A percentile compares a stretch with the other conserved stretches of the same genome.
Evolutionary conservation across 37 sponge, comb jelly and placozoan genomes (phyloP).

Genomic region (Spongilla lacustris): DNA sequence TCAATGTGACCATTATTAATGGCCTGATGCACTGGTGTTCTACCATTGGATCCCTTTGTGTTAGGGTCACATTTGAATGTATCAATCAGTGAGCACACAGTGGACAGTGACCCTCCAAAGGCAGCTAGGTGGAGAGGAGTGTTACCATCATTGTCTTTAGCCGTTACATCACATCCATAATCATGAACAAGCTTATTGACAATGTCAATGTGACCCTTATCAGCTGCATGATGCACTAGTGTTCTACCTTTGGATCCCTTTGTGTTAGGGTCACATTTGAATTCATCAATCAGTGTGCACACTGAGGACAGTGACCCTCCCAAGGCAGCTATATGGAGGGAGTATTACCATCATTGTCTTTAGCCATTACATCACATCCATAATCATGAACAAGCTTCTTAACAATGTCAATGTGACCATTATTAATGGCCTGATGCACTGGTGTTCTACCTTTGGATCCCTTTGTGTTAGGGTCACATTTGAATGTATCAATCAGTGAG

Average conservation of each 20-base stretch:
- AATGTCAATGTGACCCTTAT: not conserved
- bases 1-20: not conserved
- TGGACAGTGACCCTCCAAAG: not conserved
- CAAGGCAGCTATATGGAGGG: constrained; percentile 6
- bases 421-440: too few species aligned
- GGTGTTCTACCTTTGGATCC: too few species aligned
- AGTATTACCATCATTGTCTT: constrained; percentile 7
- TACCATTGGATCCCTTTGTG: too few species aligned
- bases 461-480: too few species aligned
- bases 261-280: not conserved
- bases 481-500: too few species aligned
- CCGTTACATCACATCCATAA: not conserved
- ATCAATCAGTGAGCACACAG: too few species aligned
- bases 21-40: too few species aligned
- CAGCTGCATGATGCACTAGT: not conserved
- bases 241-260: not conserved
- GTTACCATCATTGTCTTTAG: not conserved
- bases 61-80: too few species aligned
- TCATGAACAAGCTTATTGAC: not conserved
- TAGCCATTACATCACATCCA: constrained; percentile 4
- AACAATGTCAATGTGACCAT: too few species aligned
- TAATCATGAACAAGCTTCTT: not conserved
- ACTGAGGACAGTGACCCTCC: not conserved
- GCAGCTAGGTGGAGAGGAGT: constrained; percentile 16
- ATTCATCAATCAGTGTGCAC: not conserved